A percentile compares a stretch with the other conserved stretches of the same genome.
Conservation (phyloP, 2,113 vertebrate species). For the Maccullochella peelii region DNA sequence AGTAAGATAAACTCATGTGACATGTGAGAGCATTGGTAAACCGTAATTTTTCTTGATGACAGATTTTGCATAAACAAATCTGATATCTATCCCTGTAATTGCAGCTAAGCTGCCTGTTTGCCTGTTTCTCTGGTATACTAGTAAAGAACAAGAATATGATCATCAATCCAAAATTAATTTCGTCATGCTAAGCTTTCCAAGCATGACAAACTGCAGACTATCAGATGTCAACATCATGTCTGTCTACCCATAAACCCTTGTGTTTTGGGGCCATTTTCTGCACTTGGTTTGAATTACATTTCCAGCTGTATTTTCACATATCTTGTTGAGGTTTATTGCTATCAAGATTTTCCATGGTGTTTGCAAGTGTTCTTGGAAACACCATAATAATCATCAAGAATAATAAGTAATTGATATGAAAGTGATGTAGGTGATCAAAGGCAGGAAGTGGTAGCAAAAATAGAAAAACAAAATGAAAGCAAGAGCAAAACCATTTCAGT, state of each 20-base stretch:
- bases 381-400: constrained; percentile 28
- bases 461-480: constrained; percentile 1
- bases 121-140: not conserved
- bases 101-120: not conserved
- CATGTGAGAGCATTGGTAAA: not conserved
- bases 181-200: constrained; percentile 21
- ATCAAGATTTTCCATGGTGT: not conserved
- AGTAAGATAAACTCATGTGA: not conserved
- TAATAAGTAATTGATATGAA: constrained; percentile 13
- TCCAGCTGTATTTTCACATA: not conserved
- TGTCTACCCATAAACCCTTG: not conserved
- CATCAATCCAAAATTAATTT: constrained; percentile 11
- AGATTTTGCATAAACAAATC: not conserved
- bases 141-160: not conserved
- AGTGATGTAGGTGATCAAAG: constrained; percentile 30
- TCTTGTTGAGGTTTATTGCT: not conserved
- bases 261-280: not conserved
- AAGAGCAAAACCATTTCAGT: constrained; percentile 17
- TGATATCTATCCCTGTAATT: not conserved
- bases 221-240: constrained; percentile 5
- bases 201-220: not conserved
- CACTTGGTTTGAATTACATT: not conserved
- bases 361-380: not conserved
- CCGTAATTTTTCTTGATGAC: not conserved
- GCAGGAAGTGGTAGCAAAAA: constrained; percentile 9